These are phyloP conservation scores for Cephalopterus ornatus DNA, from an alignment of 2,113 vertebrate species.

Conservation along the genomic window DNA sequence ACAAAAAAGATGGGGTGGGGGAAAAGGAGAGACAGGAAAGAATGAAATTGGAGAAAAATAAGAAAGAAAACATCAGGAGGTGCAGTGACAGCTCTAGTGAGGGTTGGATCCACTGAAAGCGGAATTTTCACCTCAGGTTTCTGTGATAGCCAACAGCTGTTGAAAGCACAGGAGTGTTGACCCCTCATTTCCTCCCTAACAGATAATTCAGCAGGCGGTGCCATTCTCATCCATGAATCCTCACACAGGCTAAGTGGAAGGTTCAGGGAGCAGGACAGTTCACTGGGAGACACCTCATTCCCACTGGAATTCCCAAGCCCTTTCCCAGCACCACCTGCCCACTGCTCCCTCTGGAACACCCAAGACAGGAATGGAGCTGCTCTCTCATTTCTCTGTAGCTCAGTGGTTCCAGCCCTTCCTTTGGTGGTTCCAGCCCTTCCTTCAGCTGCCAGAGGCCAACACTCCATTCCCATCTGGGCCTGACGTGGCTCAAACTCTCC, in stretches of 20 bases:
- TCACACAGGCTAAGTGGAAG: background rate
- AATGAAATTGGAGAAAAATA: background rate
- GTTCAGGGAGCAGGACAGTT: background rate
- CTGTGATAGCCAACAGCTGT: background rate
- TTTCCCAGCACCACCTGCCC: fast-evolving
- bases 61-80: background rate
- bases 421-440: background rate
- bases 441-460: background rate
- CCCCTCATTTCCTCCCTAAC: background rate
- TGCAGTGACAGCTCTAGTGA: background rate
- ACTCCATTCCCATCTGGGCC: background rate
- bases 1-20: background rate
- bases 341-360: background rate
- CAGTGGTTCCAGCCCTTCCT: fast-evolving
- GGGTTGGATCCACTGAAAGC: background rate
- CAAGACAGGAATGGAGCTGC: fast-evolving
- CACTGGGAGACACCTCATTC: background rate
- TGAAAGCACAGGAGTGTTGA: background rate
- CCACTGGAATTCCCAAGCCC: background rate
- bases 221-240: background rate
- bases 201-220: background rate
- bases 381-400: background rate
- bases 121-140: background rate
- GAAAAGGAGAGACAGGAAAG: background rate
- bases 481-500: fast-evolving